Base-by-base conservation (phyloP, 2,888 invertebrate species). In the Sussaba pulchella region DNA sequence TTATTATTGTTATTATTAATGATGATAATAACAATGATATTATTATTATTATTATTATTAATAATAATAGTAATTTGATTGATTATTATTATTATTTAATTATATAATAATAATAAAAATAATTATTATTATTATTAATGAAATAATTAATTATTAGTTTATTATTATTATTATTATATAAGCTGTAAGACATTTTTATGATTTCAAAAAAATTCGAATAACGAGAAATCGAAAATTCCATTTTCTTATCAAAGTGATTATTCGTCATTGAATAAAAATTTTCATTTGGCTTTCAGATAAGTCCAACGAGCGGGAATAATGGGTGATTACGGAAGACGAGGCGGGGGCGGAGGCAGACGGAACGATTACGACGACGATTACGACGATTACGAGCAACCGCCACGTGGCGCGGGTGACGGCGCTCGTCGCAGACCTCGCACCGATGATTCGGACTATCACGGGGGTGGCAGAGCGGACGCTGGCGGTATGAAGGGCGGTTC, bases 391-490 rank as follows among this genome's bases (percentile, higher is more conserved):
- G 76, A 76, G 12, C 41, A 69, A 8, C 76, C 78, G 10, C 74
- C 76, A 5, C 61, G 76, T 3, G 76, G 61, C n/a, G 54, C 54
- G 9, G 57, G 39, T 12, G 82, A 82, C 1, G 47, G 78, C 2
- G 79, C 76, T n/a, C 72, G 76, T 17, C 72, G 76, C 14, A 77
- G 69, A 57, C 64, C 36, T 17, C 81, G 57, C 17, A 76, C 81
- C 0, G 84, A 85, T 8, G 61, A 74, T 77, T 64, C 47, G n/a
- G 69, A 64, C 8, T 78, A 47, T 39, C 26, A 74, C 47, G 52
- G 67, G 43, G 52, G 81, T 43, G 67, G 72, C 17, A n/a, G n/a
- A n/a, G n/a, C n/a, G n/a, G 71, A 88, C 64, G 76, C 9, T 64
- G 64, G 8, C 24, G 59, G 24, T 73, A 70, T 17, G 43, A 31